Evolutionary conservation across 2,797 vertebrate genomes (phyloP).

Genomic region (Pseudochirops cupreus): DNA sequence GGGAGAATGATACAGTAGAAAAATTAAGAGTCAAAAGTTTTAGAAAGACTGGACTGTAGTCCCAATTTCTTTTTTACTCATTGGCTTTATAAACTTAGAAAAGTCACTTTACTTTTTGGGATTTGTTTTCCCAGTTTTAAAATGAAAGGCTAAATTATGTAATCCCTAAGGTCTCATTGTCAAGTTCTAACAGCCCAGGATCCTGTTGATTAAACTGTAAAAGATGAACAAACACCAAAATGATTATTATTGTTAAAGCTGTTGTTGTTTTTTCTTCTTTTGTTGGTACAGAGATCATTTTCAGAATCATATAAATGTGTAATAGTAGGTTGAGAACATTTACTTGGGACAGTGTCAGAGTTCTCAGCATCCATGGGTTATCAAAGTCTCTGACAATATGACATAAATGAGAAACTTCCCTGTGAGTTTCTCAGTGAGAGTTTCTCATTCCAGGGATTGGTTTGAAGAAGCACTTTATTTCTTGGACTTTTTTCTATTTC

Average conservation of each 20-base stretch:
- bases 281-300: not conserved
- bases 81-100: not conserved
- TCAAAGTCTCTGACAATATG: not conserved
- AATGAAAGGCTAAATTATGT: not conserved
- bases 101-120: not conserved
- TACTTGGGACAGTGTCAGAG: not conserved
- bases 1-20: not conserved
- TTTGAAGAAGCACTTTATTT: conserved; percentile 30
- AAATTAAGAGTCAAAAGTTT: not conserved
- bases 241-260: not conserved
- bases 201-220: not conserved
- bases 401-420: not conserved
- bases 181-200: not conserved
- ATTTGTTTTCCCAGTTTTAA: not conserved
- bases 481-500: conserved; percentile 18
- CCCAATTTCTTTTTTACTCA: not conserved
- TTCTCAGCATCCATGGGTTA: not conserved
- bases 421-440: not conserved
- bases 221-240: not conserved
- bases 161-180: not conserved
- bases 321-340: not conserved
- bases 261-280: not conserved
- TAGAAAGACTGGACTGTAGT: not conserved
- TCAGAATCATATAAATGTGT: not conserved
- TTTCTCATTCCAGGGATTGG: conserved; percentile 31